phyloP scores from a whole-genome alignment of 2,888 invertebrate species.

The Daptonema setosum region DNA sequence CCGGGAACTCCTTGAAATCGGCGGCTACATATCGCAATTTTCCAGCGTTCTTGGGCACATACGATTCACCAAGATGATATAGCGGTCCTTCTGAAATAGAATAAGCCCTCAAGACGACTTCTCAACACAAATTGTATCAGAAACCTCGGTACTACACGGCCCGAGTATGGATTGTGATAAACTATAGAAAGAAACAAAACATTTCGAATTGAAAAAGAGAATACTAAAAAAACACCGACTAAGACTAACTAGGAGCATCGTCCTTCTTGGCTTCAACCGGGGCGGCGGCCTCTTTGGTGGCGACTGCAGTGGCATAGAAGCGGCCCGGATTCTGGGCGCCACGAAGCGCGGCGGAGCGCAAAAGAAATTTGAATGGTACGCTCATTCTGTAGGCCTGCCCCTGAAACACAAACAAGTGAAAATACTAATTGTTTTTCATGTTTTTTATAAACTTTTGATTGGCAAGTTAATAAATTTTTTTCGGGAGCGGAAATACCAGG shows the following conservation, averaged over 20 bases:
- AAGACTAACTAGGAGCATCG: background rate
- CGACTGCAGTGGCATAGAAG: background rate
- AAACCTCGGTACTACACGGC: background rate
- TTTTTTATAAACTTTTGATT: too few species aligned
- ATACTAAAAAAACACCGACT: background rate
- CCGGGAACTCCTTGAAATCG: slow-evolving; percentile 32
- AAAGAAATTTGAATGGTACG: background rate
- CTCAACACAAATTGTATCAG: background rate
- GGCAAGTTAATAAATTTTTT: too few species aligned
- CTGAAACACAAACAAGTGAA: too few species aligned
- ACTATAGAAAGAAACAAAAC: background rate
- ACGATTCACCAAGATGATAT: background rate
- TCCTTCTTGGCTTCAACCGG: background rate
- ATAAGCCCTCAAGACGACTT: too few species aligned
- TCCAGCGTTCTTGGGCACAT: background rate
- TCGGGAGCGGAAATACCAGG: too few species aligned
- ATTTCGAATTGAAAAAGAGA: too few species aligned
- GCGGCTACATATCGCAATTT: background rate
- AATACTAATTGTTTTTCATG: too few species aligned
- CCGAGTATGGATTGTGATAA: background rate
- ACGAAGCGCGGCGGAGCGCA: background rate
- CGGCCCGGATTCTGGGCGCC: background rate
- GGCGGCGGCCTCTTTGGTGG: background rate
- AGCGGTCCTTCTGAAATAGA: background rate
- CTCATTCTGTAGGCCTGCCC: too few species aligned